phyloP scores from a whole-genome alignment of 2,113 vertebrate genomes.

The Apeltes quadracus region DNA sequence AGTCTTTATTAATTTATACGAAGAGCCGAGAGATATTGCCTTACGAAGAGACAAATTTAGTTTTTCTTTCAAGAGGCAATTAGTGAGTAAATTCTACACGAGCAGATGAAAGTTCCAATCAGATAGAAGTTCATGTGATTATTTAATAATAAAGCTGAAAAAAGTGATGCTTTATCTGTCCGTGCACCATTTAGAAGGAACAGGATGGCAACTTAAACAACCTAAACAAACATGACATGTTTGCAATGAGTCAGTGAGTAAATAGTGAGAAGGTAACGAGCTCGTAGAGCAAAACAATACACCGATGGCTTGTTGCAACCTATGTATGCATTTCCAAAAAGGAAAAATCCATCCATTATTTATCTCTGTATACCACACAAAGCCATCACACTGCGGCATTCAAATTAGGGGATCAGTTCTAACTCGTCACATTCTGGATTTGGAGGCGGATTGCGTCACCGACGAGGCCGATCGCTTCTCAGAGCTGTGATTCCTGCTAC shows the following conservation, averaged over 20 bases:
- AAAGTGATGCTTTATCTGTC: too few relatives aligned
- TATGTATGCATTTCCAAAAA: slow-evolving; percentile 20
- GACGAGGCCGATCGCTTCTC: slow-evolving; percentile 27
- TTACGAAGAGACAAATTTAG: background rate
- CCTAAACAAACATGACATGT: background rate
- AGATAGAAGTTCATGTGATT: background rate
- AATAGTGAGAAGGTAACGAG: background rate
- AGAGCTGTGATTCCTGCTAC: slow-evolving; percentile 22
- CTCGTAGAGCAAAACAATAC: too few relatives aligned
- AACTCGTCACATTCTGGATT: slow-evolving; percentile 35
- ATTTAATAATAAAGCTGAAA: background rate
- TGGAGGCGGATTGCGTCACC: slow-evolving; percentile 37
- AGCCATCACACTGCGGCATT: slow-evolving; percentile 38
- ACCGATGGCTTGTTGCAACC: too few relatives aligned
- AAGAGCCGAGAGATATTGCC: background rate
- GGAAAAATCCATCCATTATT: slow-evolving; percentile 36
- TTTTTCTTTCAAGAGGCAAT: slow-evolving; percentile 9
- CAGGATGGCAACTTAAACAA: background rate
- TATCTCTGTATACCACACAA: slow-evolving; percentile 38
- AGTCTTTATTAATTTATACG: background rate
- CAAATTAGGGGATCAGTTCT: slow-evolving; percentile 49
- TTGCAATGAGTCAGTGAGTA: background rate
- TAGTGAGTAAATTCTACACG: background rate
- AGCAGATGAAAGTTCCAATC: background rate
- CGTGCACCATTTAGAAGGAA: background rate